These are phyloP conservation scores for Rhagophthalmus giganteus DNA, from an alignment of 2,888 invertebrate genomes.

Conservation along the genomic window DNA sequence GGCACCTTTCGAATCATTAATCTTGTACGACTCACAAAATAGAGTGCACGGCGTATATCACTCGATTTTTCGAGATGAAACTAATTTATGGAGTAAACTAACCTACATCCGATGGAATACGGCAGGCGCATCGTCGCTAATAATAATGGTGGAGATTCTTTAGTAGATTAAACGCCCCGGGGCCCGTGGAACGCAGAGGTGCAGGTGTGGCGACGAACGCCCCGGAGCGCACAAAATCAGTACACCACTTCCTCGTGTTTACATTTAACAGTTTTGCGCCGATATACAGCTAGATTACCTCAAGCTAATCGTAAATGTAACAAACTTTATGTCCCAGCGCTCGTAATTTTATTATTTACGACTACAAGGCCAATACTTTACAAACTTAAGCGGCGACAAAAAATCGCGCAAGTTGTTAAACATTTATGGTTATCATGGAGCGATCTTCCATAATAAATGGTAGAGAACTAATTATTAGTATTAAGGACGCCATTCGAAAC, in stretches of 20 bases:
- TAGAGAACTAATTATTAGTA: background rate
- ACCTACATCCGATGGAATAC: slow-evolving; percentile 29
- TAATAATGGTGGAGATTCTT: slow-evolving; percentile 28
- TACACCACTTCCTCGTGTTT: slow-evolving; percentile 31
- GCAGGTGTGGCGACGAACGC: slow-evolving; percentile 30
- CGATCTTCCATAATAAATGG: background rate
- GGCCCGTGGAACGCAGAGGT: slow-evolving; percentile 17
- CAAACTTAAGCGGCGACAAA: slow-evolving; percentile 7
- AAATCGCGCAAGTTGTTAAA: slow-evolving; percentile 2
- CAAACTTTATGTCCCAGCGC: slow-evolving; percentile 19
- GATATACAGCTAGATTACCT: slow-evolving; percentile 22
- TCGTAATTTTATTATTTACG: slow-evolving; percentile 27
- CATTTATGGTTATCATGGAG: slow-evolving; percentile 4
- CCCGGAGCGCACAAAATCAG: slow-evolving; percentile 27
- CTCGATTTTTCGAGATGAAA: slow-evolving; percentile 21
- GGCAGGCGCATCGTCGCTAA: slow-evolving; percentile 22
- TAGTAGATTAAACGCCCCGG: slow-evolving; percentile 21
- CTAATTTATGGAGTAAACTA: slow-evolving; percentile 28
- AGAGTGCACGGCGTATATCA: slow-evolving; percentile 25
- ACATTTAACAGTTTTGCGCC: slow-evolving; percentile 31
- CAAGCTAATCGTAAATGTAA: slow-evolving; percentile 25
- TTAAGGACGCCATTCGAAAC: background rate
- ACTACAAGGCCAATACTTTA: slow-evolving; percentile 11
- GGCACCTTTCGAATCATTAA: slow-evolving; percentile 23
- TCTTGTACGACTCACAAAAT: slow-evolving; percentile 14